phyloP scores from a whole-genome alignment of 2,888 invertebrate genomes.

The Drosophila borealis region DNA sequence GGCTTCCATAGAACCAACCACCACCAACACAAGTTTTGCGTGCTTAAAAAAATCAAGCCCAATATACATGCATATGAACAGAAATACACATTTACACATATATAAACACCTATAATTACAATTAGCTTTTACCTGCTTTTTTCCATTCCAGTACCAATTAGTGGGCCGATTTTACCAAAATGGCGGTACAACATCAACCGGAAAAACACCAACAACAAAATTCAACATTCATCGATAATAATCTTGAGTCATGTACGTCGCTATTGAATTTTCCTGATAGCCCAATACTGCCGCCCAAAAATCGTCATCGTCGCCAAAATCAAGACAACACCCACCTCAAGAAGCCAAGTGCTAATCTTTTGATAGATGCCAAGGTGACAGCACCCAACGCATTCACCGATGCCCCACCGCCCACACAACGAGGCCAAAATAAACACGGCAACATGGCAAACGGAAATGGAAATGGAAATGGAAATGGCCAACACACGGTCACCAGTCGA shows the following conservation, averaged over 20 bases:
- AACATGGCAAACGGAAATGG: slow-evolving; percentile 57
- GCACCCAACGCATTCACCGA: slow-evolving; percentile 24
- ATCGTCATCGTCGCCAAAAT: slow-evolving; percentile 47
- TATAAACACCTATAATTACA: slow-evolving; percentile 28
- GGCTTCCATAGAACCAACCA: slow-evolving; percentile 40
- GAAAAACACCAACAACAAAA: slow-evolving; percentile 73
- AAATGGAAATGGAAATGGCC: slow-evolving; percentile 55
- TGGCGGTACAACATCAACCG: slow-evolving; percentile 75
- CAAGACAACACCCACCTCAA: slow-evolving; percentile 47
- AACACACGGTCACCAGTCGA: slow-evolving; percentile 55
- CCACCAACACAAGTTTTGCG: slow-evolving; percentile 57
- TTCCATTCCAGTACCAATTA: slow-evolving; percentile 66
- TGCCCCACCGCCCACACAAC: slow-evolving; percentile 22
- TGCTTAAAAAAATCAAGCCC: slow-evolving; percentile 34
- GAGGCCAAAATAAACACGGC: slow-evolving; percentile 60
- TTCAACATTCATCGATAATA: slow-evolving; percentile 83
- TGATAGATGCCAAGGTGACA: slow-evolving; percentile 33
- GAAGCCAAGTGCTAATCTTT: slow-evolving; percentile 33
- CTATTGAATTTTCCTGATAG: slow-evolving; percentile 80
- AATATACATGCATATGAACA: slow-evolving; percentile 13
- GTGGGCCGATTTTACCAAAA: slow-evolving; percentile 44
- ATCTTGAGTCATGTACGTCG: slow-evolving; percentile 77
- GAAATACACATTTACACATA: slow-evolving; percentile 7
- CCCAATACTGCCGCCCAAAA: slow-evolving; percentile 80
- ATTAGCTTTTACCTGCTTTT: slow-evolving; percentile 23